Evolutionary conservation across 2,888 invertebrate species (phyloP).

Genomic region (Schrankia costaestrigalis): DNA sequence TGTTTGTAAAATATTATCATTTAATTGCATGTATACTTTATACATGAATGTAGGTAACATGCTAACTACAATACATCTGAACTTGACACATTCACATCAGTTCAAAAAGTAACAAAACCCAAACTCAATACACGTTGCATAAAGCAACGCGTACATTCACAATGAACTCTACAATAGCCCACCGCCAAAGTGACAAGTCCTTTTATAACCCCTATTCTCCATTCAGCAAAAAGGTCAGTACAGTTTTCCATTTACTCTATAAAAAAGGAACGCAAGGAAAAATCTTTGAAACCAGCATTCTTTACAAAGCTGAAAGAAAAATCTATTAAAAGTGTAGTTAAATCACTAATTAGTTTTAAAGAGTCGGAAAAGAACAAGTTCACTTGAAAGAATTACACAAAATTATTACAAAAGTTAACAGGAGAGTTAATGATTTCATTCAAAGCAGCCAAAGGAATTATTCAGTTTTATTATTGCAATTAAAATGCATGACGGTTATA

Average conservation of each 20-base stretch:
- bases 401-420: constrained; percentile 19
- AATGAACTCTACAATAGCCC: background rate
- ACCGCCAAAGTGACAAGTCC: background rate
- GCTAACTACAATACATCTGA: too few relatives aligned
- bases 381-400: constrained; percentile 25
- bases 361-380: constrained; percentile 24
- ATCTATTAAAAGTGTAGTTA: constrained; percentile 33
- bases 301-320: constrained; percentile 23
- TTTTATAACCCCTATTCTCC: constrained; percentile 2
- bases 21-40: too few relatives aligned
- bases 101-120: background rate
- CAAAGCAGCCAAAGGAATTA: constrained; percentile 15
- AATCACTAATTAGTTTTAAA: constrained; percentile 37
- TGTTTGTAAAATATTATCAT: too few relatives aligned
- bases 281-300: constrained; percentile 16
- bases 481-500: constrained; percentile 18
- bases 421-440: constrained; percentile 28
- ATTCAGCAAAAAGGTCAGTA: constrained; percentile 11
- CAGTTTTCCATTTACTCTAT: constrained; percentile 16
- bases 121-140: background rate
- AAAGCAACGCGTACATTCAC: too few relatives aligned
- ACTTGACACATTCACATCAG: too few relatives aligned
- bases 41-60: too few relatives aligned
- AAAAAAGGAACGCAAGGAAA: constrained; percentile 5
- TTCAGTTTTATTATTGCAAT: constrained; percentile 26